Evolutionary conservation across 2,797 vertebrate genomes (phyloP).

Genomic region (Rhabdomys pumilio): DNA sequence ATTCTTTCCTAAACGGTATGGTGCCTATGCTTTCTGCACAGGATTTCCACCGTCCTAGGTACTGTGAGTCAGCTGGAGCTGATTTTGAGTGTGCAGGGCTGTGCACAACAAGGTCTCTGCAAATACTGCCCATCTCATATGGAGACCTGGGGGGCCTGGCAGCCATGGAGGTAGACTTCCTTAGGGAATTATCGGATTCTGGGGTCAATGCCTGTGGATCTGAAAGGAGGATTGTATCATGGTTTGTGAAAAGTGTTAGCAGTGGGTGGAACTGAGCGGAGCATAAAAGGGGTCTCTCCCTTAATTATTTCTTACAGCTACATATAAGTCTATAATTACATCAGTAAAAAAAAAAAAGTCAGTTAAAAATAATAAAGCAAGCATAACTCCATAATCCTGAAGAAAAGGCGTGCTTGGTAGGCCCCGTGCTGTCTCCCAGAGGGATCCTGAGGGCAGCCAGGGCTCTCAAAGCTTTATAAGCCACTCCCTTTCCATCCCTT

Average conservation of each 20-base stretch:
- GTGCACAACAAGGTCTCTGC: not conserved
- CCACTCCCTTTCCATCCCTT: not conserved
- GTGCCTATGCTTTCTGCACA: not conserved
- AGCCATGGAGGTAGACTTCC: not conserved
- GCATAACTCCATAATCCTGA: not conserved
- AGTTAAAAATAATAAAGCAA: constrained; percentile 4
- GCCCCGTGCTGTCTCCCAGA: not conserved
- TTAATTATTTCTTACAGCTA: constrained; percentile 5
- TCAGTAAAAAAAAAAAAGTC: not conserved
- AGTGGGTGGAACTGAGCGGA: not conserved
- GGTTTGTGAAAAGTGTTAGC: not conserved
- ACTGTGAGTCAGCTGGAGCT: not conserved
- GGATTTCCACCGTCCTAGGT: not conserved
- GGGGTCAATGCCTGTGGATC: not conserved
- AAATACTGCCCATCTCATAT: not conserved
- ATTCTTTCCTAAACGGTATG: not conserved
- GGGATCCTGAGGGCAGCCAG: fast-evolving
- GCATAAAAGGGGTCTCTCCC: not conserved
- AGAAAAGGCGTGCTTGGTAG: not conserved
- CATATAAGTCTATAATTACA: constrained; percentile 18
- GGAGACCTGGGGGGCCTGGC: not conserved
- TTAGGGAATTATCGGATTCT: not conserved
- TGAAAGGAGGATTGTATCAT: not conserved
- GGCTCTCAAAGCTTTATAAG: not conserved
- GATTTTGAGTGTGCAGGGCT: not conserved